Conservation (phyloP, 2,113 vertebrate species). For the Spizaetus ornatus region DNA sequence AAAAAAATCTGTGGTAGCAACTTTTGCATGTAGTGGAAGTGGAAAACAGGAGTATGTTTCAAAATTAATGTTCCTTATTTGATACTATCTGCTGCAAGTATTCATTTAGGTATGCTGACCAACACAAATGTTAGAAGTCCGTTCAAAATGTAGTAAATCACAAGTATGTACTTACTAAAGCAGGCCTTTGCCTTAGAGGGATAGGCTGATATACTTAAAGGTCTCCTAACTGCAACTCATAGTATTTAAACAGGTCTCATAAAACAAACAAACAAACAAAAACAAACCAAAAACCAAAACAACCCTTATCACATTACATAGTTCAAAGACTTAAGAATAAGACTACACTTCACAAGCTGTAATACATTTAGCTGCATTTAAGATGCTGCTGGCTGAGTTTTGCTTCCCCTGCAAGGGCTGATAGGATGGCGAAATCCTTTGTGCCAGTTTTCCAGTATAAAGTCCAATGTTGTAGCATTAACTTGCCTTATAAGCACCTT, state of each 20-base stretch:
- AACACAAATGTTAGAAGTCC: background rate
- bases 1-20: background rate
- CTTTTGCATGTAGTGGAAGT: background rate
- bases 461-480: background rate
- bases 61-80: background rate
- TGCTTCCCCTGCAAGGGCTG: background rate
- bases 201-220: background rate
- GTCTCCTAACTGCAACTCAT: background rate
- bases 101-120: background rate
- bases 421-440: background rate
- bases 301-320: background rate
- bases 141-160: background rate
- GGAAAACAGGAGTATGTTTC: background rate
- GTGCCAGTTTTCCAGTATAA: background rate
- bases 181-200: background rate
- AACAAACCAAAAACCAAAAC: background rate
- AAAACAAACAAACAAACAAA: background rate
- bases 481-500: background rate
- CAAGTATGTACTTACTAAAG: background rate
- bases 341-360: background rate
- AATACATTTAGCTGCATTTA: background rate
- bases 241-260: background rate
- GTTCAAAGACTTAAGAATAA: background rate
- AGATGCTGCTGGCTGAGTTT: background rate
- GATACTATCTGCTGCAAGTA: background rate